These are phyloP conservation scores for Takifugu rubripes DNA, from an alignment of 2,797 vertebrate species.

Conservation along the genomic window DNA sequence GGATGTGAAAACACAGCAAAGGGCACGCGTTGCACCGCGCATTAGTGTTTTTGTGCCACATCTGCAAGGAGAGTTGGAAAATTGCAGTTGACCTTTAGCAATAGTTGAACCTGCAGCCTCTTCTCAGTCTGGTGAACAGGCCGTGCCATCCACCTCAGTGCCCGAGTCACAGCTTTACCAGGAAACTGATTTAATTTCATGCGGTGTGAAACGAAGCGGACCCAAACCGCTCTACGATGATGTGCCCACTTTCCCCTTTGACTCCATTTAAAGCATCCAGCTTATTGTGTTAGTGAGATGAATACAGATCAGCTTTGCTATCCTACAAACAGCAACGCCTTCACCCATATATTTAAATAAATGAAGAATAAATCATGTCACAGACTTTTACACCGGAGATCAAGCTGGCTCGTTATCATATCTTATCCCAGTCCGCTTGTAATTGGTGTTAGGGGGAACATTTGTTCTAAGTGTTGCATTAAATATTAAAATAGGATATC, in stretches of 20 bases:
- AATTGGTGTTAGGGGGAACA: conserved; percentile 69
- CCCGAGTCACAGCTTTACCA: conserved; percentile 16
- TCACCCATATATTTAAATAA: conserved; percentile 6
- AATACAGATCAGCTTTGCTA: background rate
- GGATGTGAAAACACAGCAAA: conserved; percentile 9
- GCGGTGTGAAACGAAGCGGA: background rate
- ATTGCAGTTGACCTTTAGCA: conserved; percentile 45
- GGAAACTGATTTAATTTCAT: conserved; percentile 17
- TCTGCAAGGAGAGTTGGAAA: conserved; percentile 4
- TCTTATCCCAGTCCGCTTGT: conserved; percentile 39
- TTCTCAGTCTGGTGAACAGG: conserved; percentile 16
- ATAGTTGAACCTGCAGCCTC: conserved; percentile 8
- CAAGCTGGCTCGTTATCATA: conserved; percentile 27
- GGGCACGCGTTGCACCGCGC: conserved; percentile 6
- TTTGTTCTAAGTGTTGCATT: conserved; percentile 74
- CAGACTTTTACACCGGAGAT: conserved; percentile 16
- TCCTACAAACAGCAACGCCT: background rate
- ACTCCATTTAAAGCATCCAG: background rate
- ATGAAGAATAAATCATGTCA: background rate
- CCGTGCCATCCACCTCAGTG: conserved; percentile 9
- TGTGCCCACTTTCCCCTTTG: background rate
- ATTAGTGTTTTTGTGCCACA: conserved; percentile 13
- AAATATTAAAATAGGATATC: conserved; percentile 65
- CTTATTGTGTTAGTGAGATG: background rate
- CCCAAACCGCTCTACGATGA: background rate